Conservation (phyloP, 2,797 vertebrate species). For the Ceryle rudis region DNA sequence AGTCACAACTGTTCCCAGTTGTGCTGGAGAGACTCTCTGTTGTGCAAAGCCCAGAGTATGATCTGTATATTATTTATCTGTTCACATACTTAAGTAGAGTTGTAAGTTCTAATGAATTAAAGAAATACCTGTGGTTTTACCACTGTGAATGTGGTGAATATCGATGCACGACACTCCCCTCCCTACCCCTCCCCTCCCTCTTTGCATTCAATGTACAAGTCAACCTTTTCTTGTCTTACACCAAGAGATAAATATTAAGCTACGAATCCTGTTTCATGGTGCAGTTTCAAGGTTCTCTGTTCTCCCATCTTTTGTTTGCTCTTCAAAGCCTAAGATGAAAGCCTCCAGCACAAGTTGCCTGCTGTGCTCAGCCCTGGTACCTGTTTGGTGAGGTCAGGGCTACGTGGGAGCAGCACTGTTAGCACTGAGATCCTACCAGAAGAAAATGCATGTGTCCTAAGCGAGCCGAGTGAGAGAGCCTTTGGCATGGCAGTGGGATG, state of each 20-base stretch:
- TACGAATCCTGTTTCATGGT: background rate
- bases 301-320: background rate
- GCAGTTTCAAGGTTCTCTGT: background rate
- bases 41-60: background rate
- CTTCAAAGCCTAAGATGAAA: constrained; percentile 19
- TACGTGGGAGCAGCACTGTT: background rate
- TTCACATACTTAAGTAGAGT: background rate
- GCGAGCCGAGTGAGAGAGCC: accelerated
- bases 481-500: background rate
- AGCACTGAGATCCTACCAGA: background rate
- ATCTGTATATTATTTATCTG: background rate
- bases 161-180: background rate
- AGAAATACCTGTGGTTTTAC: constrained; percentile 23
- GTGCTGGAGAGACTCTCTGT: background rate
- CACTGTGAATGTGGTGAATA: background rate
- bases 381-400: background rate
- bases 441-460: background rate
- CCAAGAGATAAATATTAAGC: background rate
- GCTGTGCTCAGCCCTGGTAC: background rate
- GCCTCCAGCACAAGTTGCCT: background rate
- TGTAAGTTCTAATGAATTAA: background rate
- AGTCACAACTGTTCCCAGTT: background rate
- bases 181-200: background rate
- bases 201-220: background rate
- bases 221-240: background rate